A percentile compares a stretch with the other conserved stretches of the same genome.
phyloP scores from a whole-genome alignment of 2,888 invertebrate genomes.

The Dryadula phaetusa region DNA sequence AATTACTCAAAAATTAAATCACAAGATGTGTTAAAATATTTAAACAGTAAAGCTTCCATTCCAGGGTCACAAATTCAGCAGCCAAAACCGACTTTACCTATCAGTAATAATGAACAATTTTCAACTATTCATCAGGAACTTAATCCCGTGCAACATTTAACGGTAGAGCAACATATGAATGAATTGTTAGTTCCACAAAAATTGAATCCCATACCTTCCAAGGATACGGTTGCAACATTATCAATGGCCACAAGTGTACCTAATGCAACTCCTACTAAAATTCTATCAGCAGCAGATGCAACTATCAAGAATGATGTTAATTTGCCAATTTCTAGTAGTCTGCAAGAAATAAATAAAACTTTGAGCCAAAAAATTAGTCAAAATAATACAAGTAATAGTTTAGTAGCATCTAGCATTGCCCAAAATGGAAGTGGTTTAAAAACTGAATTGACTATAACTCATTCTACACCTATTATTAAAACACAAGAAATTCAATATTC shows the following conservation, averaged over 20 bases:
- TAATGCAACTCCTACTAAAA: neutral
- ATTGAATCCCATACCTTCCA: neutral
- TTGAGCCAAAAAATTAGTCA: neutral
- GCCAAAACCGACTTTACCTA: conserved; percentile 38
- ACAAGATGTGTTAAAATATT: conserved; percentile 51
- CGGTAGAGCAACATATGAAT: neutral
- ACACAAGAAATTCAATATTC: neutral
- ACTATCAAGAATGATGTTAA: neutral
- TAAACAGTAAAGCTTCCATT: conserved; percentile 51
- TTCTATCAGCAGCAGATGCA: neutral
- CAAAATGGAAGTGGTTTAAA: neutral
- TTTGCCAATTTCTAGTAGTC: neutral
- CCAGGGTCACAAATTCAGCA: conserved; percentile 53
- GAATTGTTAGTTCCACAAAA: neutral
- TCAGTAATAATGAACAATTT: neutral
- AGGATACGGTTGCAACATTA: neutral
- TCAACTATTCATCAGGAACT: neutral
- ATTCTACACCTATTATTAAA: conserved; percentile 6
- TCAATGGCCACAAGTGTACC: neutral
- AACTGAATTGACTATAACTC: conserved; percentile 6
- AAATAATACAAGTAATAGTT: neutral
- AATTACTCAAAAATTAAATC: conserved; percentile 49
- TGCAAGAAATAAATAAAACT: neutral
- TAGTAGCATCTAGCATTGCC: neutral
- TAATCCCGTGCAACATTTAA: neutral